Evolutionary conservation across 2,888 invertebrate genomes (phyloP), one percentile per base, ranked within the genome.

Genomic region (Teinopalpus imperialis): DNA sequence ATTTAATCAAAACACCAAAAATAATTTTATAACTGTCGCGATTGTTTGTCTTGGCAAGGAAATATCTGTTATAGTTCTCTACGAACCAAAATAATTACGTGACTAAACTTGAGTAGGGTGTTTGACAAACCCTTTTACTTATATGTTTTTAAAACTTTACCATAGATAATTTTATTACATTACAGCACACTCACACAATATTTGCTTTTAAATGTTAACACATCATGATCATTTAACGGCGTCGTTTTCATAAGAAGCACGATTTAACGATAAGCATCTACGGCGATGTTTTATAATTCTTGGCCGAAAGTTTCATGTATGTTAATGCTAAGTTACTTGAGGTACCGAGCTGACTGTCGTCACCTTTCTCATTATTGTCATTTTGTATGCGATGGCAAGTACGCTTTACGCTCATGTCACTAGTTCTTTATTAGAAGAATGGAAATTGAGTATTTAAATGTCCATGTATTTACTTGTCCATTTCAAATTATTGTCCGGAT

Each of bases 231-330:
- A 34, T 32, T 45, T 45, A 18, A 36, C 13, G 31, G 16, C 26
- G 24, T 12, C 31, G 13, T 39, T 32, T n/a, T 27, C 36, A 14
- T 21, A 20, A 45, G 16, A 45, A 24, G 16, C 30, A 46, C 30
- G 40, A 46, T 40, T 9, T 20, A n/a, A 18, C 30, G 41, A 41
- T 41, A 46, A 41, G 46, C 46, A 23, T 35, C 18, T 46, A 36
- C 18, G 29, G 35, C n/a, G 9, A 16, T 5, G 8, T 35, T 40
- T 44, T 39, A 45, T 46, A 41, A 46, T 35, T 35, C 46, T 35
- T 16, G 35, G 34, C 27, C 27, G 26, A 32, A 21, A 14, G 5
- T 30, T 29, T 7, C 14, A 16, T 34, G 27, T 40, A 32, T 39
- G 39, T 44, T 36, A 44, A 37, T 32, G 39, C 21, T 34, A 34